Evolutionary conservation across 2,113 vertebrate genomes (phyloP).

Genomic region (Marmota monax): DNA sequence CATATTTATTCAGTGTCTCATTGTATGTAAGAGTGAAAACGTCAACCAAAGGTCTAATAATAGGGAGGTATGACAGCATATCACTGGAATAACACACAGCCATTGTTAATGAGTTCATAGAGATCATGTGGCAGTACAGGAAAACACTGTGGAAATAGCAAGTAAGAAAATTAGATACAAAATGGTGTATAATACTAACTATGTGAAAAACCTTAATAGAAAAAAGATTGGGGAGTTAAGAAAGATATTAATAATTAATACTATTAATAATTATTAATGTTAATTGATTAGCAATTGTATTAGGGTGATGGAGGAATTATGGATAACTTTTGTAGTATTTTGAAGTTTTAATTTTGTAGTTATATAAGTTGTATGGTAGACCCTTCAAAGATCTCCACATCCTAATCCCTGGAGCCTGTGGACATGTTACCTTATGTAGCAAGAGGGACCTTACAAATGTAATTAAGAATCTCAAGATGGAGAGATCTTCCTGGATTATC

Average conservation of each 20-base stretch:
- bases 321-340: background rate
- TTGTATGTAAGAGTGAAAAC: background rate
- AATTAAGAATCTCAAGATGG: background rate
- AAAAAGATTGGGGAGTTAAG: constrained; percentile 7
- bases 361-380: background rate
- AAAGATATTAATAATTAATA: background rate
- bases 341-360: constrained; percentile 8
- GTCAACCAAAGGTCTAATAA: background rate
- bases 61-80: background rate
- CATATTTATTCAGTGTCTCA: background rate
- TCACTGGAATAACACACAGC: background rate
- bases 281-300: constrained; percentile 9
- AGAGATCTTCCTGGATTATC: background rate
- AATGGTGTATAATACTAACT: background rate
- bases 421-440: background rate
- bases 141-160: background rate
- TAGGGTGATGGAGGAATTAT: constrained; percentile 18
- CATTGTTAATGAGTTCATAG: background rate
- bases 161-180: background rate
- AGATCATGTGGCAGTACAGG: background rate
- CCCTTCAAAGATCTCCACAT: background rate
- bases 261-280: background rate
- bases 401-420: background rate
- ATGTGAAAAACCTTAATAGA: background rate
- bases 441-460: background rate